phyloP scores from a whole-genome alignment of 2,113 vertebrate species.

The Drymodes brunneopygia region DNA sequence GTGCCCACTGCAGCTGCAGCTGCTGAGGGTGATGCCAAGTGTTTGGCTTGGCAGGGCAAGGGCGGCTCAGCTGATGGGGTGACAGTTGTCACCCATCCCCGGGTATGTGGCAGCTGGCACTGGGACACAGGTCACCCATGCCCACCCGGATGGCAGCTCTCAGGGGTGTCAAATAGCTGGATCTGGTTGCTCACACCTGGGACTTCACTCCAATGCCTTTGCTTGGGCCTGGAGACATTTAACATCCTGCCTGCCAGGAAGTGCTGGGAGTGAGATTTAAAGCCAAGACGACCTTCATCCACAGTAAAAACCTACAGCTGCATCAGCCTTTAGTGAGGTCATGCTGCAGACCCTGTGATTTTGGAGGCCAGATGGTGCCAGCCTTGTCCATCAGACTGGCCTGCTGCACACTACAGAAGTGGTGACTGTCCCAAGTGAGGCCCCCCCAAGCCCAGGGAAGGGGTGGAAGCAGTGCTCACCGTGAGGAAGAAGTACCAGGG shows the following conservation, averaged over 20 bases:
- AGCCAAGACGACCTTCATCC: not conserved
- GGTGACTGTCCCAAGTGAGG: fast-evolving
- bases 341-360: not conserved
- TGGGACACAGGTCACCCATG: not conserved
- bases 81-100: not conserved
- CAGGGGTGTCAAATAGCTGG: not conserved
- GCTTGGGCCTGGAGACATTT: not conserved
- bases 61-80: not conserved
- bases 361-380: not conserved
- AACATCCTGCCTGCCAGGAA: not conserved
- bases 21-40: not conserved
- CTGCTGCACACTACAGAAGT: fast-evolving
- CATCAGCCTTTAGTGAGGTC: not conserved
- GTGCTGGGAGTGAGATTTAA: not conserved
- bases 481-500: slow-evolving; percentile 91
- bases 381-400: not conserved
- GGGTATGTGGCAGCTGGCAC: not conserved
- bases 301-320: not conserved
- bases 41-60: not conserved
- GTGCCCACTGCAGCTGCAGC: not conserved
- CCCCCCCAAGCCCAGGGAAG: not conserved
- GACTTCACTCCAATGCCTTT: not conserved
- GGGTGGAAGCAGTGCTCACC: slow-evolving; percentile 74
- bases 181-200: not conserved
- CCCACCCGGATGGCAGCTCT: fast-evolving